A percentile compares a stretch with the other conserved stretches of the same genome.
phyloP scores from a whole-genome alignment of 2,797 vertebrate genomes.

The Tinamus major region DNA sequence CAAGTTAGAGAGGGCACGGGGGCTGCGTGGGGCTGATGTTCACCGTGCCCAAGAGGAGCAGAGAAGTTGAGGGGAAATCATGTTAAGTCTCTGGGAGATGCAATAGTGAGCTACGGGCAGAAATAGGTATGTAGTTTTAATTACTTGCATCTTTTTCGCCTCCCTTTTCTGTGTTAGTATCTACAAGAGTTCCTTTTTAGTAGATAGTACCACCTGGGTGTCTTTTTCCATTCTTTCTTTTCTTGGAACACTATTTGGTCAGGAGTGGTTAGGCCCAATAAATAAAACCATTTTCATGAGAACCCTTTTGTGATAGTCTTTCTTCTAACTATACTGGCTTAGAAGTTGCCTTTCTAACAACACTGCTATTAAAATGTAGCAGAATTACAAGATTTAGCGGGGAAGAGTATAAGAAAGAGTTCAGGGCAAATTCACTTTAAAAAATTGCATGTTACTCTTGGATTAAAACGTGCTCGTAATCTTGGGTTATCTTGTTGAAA shows the following conservation, averaged over 20 bases:
- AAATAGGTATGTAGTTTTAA: not conserved
- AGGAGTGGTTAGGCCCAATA: not conserved
- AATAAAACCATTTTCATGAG: not conserved
- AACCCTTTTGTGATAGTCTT: not conserved
- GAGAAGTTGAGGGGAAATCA: not conserved
- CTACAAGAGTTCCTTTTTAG: not conserved
- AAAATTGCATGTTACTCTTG: conserved; percentile 58
- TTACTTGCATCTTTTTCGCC: not conserved
- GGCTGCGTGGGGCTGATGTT: not conserved
- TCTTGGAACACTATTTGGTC: not conserved
- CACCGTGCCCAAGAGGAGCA: not conserved
- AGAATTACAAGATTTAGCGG: not conserved
- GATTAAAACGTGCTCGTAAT: conserved; percentile 55
- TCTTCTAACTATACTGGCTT: not conserved
- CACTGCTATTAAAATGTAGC: not conserved
- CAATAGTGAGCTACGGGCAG: not conserved
- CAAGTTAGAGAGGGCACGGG: fast-evolving
- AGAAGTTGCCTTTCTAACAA: conserved; percentile 26
- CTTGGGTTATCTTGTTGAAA: conserved; percentile 46
- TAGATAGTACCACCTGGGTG: not conserved
- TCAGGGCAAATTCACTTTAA: conserved; percentile 64
- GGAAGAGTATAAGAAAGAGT: not conserved
- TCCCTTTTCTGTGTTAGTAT: not conserved
- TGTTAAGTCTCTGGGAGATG: not conserved
- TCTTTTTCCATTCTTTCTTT: not conserved